Conservation (phyloP, 2,888 invertebrate species). For the Hyposoter didymator region DNA sequence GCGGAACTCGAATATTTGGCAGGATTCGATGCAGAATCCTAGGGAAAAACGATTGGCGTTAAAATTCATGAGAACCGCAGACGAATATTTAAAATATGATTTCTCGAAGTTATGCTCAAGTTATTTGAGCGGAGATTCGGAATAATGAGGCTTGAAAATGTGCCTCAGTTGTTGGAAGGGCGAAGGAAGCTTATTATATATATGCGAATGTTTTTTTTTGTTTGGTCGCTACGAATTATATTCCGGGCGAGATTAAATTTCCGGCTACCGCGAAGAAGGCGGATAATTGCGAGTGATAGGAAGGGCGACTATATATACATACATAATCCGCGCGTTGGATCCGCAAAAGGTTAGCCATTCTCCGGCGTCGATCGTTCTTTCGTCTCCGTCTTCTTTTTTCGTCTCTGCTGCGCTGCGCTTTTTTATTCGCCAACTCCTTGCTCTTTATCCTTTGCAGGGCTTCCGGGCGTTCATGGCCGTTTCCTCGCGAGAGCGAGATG, state of each 20-base stretch:
- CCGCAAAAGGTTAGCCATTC: background rate
- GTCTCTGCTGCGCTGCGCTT: background rate
- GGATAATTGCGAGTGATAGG: slow-evolving; percentile 76
- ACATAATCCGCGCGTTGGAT: slow-evolving; percentile 39
- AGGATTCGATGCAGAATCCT: slow-evolving; percentile 5
- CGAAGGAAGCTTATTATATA: slow-evolving; percentile 73
- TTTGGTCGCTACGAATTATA: slow-evolving; percentile 38
- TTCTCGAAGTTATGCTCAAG: background rate
- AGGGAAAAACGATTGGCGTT: background rate
- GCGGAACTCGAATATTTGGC: background rate
- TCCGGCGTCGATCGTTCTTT: slow-evolving; percentile 1
- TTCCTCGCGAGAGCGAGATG: slow-evolving; percentile 25
- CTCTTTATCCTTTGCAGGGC: slow-evolving; percentile 11
- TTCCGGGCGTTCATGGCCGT: slow-evolving; percentile 38
- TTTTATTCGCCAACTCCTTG: slow-evolving; percentile 9
- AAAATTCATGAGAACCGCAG: background rate
- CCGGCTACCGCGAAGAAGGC: slow-evolving; percentile 45
- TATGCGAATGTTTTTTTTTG: slow-evolving; percentile 69
- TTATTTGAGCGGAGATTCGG: background rate
- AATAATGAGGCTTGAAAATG: slow-evolving; percentile 9
- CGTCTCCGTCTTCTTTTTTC: slow-evolving; percentile 6
- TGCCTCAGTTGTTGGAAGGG: slow-evolving; percentile 13
- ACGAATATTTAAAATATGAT: slow-evolving; percentile 15
- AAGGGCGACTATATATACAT: slow-evolving; percentile 60
- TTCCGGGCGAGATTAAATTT: slow-evolving; percentile 75